Conservation (phyloP, 2,888 invertebrate species). For the Ennomos fuscantarius region DNA sequence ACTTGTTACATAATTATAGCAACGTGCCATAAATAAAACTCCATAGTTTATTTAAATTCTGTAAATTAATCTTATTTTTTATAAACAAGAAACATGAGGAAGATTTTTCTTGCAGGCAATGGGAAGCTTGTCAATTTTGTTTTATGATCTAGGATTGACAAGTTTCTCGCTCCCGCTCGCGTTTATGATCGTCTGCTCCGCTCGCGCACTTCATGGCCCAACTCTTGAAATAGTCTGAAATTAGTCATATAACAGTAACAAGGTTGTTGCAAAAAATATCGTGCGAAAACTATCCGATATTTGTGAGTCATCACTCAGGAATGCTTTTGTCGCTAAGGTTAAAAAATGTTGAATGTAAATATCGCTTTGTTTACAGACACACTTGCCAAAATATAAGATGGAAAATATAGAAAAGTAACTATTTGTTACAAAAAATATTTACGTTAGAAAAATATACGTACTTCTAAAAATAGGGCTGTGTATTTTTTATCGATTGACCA, state of each 20-base stretch:
- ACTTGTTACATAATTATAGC: too few species aligned
- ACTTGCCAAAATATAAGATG: conserved; percentile 29
- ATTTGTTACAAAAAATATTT: conserved; percentile 19
- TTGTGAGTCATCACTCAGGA: conserved; percentile 30
- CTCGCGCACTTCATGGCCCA: conserved; percentile 5
- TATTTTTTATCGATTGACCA: conserved; percentile 9
- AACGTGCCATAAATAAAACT: too few species aligned
- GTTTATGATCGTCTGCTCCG: neutral
- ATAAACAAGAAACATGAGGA: too few species aligned
- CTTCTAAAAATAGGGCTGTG: conserved; percentile 6
- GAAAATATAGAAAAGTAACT: conserved; percentile 19
- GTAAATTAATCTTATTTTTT: too few species aligned
- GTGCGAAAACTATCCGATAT: conserved; percentile 27
- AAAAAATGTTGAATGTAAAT: conserved; percentile 34
- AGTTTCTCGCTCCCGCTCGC: neutral
- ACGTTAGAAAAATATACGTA: conserved; percentile 10
- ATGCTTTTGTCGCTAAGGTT: conserved; percentile 37
- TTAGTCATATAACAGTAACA: conserved; percentile 32
- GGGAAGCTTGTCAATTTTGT: too few species aligned
- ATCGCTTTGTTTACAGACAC: conserved; percentile 36
- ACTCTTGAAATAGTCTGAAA: conserved; percentile 20
- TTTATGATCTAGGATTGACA: too few species aligned
- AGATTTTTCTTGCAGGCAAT: too few species aligned
- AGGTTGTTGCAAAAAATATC: conserved; percentile 35
- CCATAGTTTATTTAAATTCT: too few species aligned